Percentiles rank a stretch among this genome's conserved stretches.
Conservation (phyloP, 2,113 vertebrate genomes). For the Limnothrissa miodon region DNA sequence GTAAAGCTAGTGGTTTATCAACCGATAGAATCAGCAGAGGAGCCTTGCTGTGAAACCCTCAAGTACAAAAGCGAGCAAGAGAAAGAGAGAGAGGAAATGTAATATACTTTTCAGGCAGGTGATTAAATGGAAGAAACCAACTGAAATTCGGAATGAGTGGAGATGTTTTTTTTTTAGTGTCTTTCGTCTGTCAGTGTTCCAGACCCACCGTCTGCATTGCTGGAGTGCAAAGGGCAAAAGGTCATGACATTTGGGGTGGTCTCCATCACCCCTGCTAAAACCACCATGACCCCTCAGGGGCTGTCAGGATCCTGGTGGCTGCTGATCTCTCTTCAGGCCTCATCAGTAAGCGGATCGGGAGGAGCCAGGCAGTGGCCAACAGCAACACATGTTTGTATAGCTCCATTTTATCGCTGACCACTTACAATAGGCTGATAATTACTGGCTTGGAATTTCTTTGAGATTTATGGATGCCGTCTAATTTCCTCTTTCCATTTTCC, state of each 20-base stretch:
- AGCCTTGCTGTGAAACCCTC: not conserved
- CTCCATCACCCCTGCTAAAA: conserved; percentile 48
- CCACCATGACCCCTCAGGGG: conserved; percentile 47
- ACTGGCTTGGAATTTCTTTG: not conserved
- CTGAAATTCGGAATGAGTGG: not conserved
- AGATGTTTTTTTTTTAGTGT: not conserved
- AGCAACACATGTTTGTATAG: not conserved
- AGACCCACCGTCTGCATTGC: conserved; percentile 41
- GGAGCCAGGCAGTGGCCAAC: not conserved
- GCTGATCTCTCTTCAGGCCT: too few relatives aligned
- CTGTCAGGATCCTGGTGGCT: conserved; percentile 33
- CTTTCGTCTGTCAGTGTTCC: not conserved
- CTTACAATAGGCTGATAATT: conserved; percentile 17
- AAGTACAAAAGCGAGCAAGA: not conserved
- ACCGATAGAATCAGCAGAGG: conserved; percentile 8
- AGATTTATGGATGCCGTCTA: not conserved
- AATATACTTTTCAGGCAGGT: conserved; percentile 2
- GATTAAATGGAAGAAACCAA: conserved; percentile 1
- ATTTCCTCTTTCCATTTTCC: not conserved
- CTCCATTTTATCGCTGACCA: not conserved
- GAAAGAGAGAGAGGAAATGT: not conserved
- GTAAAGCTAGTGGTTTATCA: conserved; percentile 4
- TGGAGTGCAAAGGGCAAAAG: conserved; percentile 47
- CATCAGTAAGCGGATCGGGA: too few relatives aligned
- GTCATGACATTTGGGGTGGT: conserved; percentile 47